Evolutionary conservation across 2,888 invertebrate genomes (phyloP).

Genomic region (Leistus spinibarbis): DNA sequence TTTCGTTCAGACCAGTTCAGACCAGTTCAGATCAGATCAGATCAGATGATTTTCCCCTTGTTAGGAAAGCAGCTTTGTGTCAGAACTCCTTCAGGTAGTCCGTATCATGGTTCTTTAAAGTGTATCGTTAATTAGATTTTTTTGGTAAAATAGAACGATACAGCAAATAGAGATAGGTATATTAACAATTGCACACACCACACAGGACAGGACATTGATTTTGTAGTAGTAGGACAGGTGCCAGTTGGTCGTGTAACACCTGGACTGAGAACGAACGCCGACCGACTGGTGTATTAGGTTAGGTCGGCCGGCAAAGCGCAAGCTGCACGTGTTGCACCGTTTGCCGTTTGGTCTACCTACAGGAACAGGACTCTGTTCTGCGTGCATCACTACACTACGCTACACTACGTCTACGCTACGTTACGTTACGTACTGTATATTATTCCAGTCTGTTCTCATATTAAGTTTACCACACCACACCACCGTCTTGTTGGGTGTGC

Average conservation of each 20-base stretch:
- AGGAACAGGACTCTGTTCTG: too few species aligned
- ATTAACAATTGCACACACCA: slow-evolving; percentile 49
- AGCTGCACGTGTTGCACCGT: slow-evolving; percentile 8
- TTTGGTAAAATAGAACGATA: slow-evolving; percentile 2
- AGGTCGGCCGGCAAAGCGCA: slow-evolving; percentile 7
- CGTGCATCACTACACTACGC: too few species aligned
- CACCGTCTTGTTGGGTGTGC: too few species aligned
- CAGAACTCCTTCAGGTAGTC: background rate
- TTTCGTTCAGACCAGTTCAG: too few species aligned
- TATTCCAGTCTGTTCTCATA: background rate
- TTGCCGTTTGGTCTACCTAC: too few species aligned
- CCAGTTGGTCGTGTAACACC: slow-evolving; percentile 53
- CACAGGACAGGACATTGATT: slow-evolving; percentile 54
- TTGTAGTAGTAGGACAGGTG: slow-evolving; percentile 55
- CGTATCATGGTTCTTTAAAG: slow-evolving; percentile 9
- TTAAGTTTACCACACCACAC: background rate
- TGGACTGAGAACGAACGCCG: slow-evolving; percentile 51
- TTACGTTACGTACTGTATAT: background rate
- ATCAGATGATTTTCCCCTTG: too few species aligned
- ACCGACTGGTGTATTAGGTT: slow-evolving; percentile 45
- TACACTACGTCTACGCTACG: background rate
- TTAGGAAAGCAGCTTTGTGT: too few species aligned
- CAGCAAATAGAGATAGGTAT: background rate
- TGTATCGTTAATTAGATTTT: slow-evolving; percentile 29
- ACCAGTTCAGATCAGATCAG: too few species aligned